Evolutionary conservation across 2,113 vertebrate genomes (phyloP).

Genomic region (Syngnathus scovelli): DNA sequence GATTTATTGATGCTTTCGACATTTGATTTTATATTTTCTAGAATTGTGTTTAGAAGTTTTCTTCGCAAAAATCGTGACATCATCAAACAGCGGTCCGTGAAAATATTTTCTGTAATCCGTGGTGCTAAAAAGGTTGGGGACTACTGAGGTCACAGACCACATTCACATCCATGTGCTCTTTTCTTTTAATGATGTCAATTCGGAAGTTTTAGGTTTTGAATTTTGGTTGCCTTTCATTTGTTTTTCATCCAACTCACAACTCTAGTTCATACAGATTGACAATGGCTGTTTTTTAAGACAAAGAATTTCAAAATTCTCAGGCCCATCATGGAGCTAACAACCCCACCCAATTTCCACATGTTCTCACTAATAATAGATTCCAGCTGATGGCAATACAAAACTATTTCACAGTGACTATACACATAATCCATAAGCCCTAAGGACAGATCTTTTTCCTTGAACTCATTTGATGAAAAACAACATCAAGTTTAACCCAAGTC

Average conservation of each 20-base stretch:
- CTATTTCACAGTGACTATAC: slow-evolving; percentile 1
- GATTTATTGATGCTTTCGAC: no score
- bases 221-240: not conserved
- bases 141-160: not conserved
- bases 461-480: not conserved
- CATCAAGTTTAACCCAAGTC: not conserved
- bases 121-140: no score
- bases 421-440: not conserved
- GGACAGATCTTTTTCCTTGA: not conserved
- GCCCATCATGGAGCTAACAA: not conserved
- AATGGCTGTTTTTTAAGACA: not conserved
- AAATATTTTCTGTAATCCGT: no score
- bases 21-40: no score
- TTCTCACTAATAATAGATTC: not conserved
- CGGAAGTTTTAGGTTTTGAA: not conserved
- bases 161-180: not conserved
- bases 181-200: not conserved
- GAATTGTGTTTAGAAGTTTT: no score
- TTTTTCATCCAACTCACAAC: not conserved
- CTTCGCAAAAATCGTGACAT: no score
- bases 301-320: not conserved
- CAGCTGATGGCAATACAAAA: not conserved
- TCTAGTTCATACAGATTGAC: not conserved
- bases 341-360: not conserved
- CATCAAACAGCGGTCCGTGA: no score